Conservation (phyloP, 2,797 vertebrate genomes). For the Onychomys arenicola region DNA sequence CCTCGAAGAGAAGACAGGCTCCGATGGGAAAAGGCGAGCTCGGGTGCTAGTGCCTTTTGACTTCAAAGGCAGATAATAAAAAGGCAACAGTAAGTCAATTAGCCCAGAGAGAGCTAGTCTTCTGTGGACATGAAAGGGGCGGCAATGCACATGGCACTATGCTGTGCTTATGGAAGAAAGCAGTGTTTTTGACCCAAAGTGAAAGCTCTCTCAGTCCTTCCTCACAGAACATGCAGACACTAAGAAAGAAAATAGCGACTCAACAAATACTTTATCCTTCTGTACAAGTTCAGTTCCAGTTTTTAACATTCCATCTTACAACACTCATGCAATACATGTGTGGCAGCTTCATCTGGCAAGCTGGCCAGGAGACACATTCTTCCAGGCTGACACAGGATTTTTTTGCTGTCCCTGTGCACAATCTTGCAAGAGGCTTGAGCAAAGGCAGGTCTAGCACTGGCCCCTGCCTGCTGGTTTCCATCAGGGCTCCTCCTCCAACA, state of each 20-base stretch:
- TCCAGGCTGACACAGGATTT: neutral
- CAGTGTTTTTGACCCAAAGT: neutral
- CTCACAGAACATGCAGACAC: neutral
- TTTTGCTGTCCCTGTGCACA: neutral
- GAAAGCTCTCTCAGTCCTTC: neutral
- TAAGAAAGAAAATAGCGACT: neutral
- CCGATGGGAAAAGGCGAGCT: neutral
- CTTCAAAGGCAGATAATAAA: constrained; percentile 63
- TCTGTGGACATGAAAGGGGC: neutral
- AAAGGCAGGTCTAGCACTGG: neutral
- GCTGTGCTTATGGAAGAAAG: neutral
- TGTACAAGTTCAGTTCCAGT: constrained; percentile 9
- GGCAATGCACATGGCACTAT: rapidly evolving
- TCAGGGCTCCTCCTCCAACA: neutral
- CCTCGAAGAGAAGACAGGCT: neutral
- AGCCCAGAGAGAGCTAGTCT: neutral
- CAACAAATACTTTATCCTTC: neutral
- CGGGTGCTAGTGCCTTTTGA: neutral
- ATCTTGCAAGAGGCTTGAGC: neutral
- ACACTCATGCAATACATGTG: neutral
- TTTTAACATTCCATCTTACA: neutral
- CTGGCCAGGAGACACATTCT: neutral
- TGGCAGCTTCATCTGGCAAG: neutral
- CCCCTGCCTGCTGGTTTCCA: too few species aligned
- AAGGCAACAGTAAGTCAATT: constrained; percentile 56